Percentiles rank a stretch among this genome's conserved stretches.
phyloP scores from a whole-genome alignment of 2,797 vertebrate genomes.

The Dermochelys coriacea region DNA sequence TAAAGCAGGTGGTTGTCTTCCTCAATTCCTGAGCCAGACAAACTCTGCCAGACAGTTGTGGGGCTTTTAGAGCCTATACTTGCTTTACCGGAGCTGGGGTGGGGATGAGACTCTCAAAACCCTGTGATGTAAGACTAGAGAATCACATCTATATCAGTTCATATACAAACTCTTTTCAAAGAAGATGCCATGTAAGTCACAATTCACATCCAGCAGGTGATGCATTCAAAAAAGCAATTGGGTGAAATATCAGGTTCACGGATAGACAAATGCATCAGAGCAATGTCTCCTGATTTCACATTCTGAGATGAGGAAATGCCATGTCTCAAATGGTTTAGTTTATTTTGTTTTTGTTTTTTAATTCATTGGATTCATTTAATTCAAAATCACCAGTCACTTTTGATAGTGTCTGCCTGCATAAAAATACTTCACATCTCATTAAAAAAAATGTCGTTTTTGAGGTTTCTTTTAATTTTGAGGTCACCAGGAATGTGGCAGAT shows the following conservation, averaged over 20 bases:
- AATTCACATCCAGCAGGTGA: neutral
- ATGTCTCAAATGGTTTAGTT: neutral
- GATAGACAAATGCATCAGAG: neutral
- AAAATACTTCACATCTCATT: neutral
- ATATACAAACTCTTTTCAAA: neutral
- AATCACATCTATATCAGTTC: neutral
- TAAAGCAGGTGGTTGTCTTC: too few relatives aligned
- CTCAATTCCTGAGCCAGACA: too few relatives aligned
- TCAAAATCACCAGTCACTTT: neutral
- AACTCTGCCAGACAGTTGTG: too few relatives aligned
- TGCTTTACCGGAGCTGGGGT: too few relatives aligned
- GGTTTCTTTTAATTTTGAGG: neutral
- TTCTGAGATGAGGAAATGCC: neutral
- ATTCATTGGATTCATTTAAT: neutral
- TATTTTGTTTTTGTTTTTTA: neutral
- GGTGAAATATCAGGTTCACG: neutral
- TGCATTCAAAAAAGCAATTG: neutral
- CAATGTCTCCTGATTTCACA: neutral
- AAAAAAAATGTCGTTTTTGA: neutral
- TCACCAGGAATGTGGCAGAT: neutral
- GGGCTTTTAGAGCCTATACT: too few relatives aligned
- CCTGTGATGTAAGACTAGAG: neutral
- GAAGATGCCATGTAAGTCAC: neutral
- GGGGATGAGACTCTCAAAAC: too few relatives aligned
- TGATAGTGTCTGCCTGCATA: neutral